Conservation (phyloP, 2,113 vertebrate species). For the Circaetus gallicus region DNA sequence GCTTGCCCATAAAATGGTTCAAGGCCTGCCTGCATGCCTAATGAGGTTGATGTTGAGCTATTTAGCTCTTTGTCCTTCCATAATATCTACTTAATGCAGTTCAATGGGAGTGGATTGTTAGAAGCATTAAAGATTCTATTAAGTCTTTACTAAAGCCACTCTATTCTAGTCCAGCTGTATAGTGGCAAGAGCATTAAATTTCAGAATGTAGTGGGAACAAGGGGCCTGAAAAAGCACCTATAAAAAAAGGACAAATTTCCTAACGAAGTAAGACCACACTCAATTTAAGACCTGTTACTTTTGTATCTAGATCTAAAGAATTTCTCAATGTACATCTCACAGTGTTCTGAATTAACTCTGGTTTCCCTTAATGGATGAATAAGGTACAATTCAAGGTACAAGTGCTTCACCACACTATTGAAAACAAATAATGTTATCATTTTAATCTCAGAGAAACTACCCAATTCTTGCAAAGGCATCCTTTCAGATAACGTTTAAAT, state of each 20-base stretch:
- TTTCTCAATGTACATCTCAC: not conserved
- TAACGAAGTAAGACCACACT: conserved; percentile 31
- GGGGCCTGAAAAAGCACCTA: conserved; percentile 50
- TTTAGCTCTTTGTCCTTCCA: conserved; percentile 95
- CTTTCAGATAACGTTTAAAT: not conserved
- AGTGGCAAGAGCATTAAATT: conserved; percentile 77
- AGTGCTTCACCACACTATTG: not conserved
- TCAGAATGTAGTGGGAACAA: conserved; percentile 68
- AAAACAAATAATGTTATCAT: not conserved
- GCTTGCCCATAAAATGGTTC: conserved; percentile 85
- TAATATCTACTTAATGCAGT: conserved; percentile 99
- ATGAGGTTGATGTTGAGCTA: conserved; percentile 96
- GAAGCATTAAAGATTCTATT: conserved; percentile 97
- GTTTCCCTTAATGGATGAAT: not conserved
- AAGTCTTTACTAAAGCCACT: conserved; percentile 93
- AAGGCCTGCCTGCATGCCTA: conserved; percentile 86
- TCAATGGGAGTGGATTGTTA: conserved; percentile 94
- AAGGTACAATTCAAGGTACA: not conserved
- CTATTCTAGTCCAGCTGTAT: conserved; percentile 82
- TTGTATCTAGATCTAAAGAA: not conserved
- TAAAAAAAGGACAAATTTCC: conserved; percentile 72
- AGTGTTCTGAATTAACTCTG: not conserved
- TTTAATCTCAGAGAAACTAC: not conserved
- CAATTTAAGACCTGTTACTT: conserved; percentile 41
- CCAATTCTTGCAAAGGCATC: not conserved